Base-by-base conservation (phyloP, 1,140 invertebrate genomes). In the Drosophila ambigua region DNA sequence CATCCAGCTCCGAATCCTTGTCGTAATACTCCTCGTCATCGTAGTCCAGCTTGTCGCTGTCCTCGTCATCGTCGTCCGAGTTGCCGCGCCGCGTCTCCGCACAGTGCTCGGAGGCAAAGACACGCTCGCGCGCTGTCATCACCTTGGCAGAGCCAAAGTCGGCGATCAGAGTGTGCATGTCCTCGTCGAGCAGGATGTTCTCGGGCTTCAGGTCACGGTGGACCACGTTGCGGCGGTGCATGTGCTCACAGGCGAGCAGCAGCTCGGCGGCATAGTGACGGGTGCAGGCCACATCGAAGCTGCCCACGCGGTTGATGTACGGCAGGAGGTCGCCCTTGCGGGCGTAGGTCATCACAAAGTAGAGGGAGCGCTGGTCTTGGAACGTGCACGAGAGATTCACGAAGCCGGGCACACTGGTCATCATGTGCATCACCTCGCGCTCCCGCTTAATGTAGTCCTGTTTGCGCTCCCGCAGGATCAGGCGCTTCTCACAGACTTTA, bases 131-230 rank as follows among this genome's bases (percentile, higher is more conserved):
- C 0, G 68, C 46, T 2, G 77, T 85, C 74, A 97, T 90, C 77
- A 99, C 97, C 93, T 98, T 99, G 0, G 97, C 96, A 53, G 98
- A 98, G 15, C 99, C 99, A 92, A 99, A 99, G 93, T 99, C 99
- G 13, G 98, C 98, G 45, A 99, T 96, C 79, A 98, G 94, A 67
- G 99, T 96, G 93, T 99, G 98, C 97, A 99, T 99, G 63, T 97
- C 96, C 91, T 98, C 97, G 93, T 97, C 97, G 41, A 98, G 92
- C 46, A 98, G 92, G 60, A 98, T 97, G 92, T 98, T 98, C 92
- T 98, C 97, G 0, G 97, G 97, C 89, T 98, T 98, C 24, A 98
- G 93, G 91, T 98, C 97, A 77, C 98, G 95, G 92, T 99, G 99
- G 81, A 99, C 97, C 57, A 99, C 97, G 46, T 96, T 95, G 68